A percentile compares a stretch with the other conserved stretches of the same genome.
Evolutionary conservation across 2,113 vertebrate genomes (phyloP).

Genomic region (Tapirus terrestris): DNA sequence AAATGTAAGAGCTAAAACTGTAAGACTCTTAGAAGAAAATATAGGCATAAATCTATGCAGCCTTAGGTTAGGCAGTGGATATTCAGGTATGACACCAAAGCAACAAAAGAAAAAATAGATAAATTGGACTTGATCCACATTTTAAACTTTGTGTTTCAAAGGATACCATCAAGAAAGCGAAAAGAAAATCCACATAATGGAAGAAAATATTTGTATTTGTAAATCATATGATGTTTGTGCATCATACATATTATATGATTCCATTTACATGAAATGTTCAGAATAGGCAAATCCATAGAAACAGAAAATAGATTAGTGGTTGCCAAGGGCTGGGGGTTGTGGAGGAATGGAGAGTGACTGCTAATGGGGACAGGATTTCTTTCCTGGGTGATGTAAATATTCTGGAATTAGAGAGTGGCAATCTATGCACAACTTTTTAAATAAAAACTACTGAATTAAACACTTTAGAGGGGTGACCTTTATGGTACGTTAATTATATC

Average conservation of each 20-base stretch:
- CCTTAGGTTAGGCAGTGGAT: background rate
- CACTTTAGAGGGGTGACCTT: background rate
- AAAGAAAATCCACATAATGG: background rate
- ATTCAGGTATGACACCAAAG: background rate
- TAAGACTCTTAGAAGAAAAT: background rate
- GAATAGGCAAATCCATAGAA: background rate
- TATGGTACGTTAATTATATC: background rate
- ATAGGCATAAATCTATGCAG: background rate
- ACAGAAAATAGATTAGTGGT: background rate
- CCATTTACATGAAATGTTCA: background rate
- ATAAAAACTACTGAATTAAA: background rate
- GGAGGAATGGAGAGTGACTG: background rate
- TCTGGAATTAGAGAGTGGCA: background rate
- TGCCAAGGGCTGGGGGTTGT: background rate
- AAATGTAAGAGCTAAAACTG: background rate
- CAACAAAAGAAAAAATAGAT: background rate
- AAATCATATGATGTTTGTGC: background rate
- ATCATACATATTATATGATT: background rate
- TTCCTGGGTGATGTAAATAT: background rate
- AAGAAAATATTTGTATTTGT: conserved; percentile 13
- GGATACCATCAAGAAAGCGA: background rate
- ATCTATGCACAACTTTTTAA: background rate
- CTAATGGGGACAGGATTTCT: background rate
- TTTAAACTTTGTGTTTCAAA: background rate
- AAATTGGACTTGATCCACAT: background rate